Evolutionary conservation across 2,797 vertebrate genomes (phyloP), one percentile per base, ranked within the genome.

Genomic region (Enteromius treurensis): DNA sequence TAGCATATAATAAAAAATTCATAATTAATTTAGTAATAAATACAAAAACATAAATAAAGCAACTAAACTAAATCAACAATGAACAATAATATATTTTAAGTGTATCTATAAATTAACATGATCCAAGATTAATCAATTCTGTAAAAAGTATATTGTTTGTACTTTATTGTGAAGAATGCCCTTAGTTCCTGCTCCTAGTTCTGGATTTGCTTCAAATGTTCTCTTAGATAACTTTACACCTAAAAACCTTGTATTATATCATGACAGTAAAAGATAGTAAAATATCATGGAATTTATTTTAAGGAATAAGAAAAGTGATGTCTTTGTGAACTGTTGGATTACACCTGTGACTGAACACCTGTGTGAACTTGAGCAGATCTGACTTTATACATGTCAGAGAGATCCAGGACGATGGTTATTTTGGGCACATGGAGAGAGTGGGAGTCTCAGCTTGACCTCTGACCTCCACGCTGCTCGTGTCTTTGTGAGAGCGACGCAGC

Each of bases 401-500:
- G 23, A 37, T 58, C 55, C 62, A 51, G 62, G 32, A 64, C n/a
- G 51, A 55, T n/a, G 53, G 40, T 73, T 64, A 81, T 81, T 81
- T 49, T 26, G 69, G 81, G 86, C 37, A 19, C 5, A 49, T 34
- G 11, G 70, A 77, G 42, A 77, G 82, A 60, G 76, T 78, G 77
- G 34, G 29, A 26, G 19, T 62, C 42, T 45, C 49, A 79, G 79
- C 69, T 73, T 70, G 83, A 87, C 81, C 81, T 42, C 42, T 83
- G 83, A 87, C 81, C 81, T 55, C 77, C 42, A 45, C 42, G 37
- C 34, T 85, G 73, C 47, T 51, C 0, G 15, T 23, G 73, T 79
- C 79, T 81, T 76, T 79, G 70, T n/a, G 55, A 76, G 70, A 53
- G 15, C 69, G 55, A 53, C 76, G 73, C 81, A 84, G 87, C 85